These are phyloP conservation scores for Volucella inanis DNA, from an alignment of 2,888 invertebrate species.

Conservation along the genomic window DNA sequence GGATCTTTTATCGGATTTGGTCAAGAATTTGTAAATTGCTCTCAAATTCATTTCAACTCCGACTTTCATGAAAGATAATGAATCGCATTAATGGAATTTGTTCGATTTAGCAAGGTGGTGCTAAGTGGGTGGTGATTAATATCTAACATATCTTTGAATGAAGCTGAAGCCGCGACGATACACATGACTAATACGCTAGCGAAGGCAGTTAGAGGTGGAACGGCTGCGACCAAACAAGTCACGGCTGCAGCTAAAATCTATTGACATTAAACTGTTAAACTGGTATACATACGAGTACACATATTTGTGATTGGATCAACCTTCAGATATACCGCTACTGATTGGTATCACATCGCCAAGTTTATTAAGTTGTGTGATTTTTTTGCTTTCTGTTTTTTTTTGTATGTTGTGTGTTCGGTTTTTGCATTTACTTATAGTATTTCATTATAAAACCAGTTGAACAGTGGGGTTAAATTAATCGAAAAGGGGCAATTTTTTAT, in stretches of 20 bases:
- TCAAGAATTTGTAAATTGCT: slow-evolving; percentile 28
- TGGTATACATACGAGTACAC: slow-evolving; percentile 24
- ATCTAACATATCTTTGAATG: slow-evolving; percentile 14
- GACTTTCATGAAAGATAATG: slow-evolving; percentile 47
- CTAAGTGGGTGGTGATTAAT: slow-evolving; percentile 39
- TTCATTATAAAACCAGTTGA: slow-evolving; percentile 21
- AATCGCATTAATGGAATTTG: slow-evolving; percentile 30
- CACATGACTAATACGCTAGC: not conserved
- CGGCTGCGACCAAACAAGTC: not conserved
- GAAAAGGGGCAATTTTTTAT: not conserved
- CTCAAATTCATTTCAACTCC: slow-evolving; percentile 21
- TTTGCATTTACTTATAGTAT: slow-evolving; percentile 29
- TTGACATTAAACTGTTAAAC: slow-evolving; percentile 21
- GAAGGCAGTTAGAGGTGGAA: no score
- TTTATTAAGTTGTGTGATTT: slow-evolving; percentile 49
- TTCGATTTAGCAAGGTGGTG: not conserved
- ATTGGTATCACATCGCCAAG: slow-evolving; percentile 22
- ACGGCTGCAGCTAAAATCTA: slow-evolving; percentile 8
- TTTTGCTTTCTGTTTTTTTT: slow-evolving; percentile 5
- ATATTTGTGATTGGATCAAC: slow-evolving; percentile 44
- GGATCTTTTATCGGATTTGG: not conserved
- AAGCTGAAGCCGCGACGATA: slow-evolving; percentile 1
- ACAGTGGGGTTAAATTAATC: slow-evolving; percentile 26
- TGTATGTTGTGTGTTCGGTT: slow-evolving; percentile 6
- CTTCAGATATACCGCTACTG: slow-evolving; percentile 59